Conservation (phyloP, 2,888 invertebrate genomes). For the Chouioia cunea region DNA sequence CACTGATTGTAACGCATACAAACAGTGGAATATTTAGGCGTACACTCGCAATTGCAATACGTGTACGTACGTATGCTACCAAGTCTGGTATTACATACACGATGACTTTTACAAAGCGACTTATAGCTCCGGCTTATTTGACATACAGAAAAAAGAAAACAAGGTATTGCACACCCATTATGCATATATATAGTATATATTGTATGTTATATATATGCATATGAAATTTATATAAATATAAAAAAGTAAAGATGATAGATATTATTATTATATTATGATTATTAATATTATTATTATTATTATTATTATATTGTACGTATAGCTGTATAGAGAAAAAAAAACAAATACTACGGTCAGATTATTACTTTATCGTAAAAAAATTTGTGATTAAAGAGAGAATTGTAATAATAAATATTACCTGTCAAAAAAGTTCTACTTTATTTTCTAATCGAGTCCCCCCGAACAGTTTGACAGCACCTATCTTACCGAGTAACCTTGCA, state of each 20-base stretch:
- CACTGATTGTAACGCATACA: conserved; percentile 32
- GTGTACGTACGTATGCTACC: conserved; percentile 32
- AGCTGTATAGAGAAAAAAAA: conserved; percentile 48
- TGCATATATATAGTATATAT: conserved; percentile 1
- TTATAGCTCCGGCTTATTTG: conserved; percentile 46
- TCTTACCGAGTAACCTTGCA: too few species aligned
- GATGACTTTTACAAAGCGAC: conserved; percentile 45
- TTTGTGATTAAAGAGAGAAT: conserved; percentile 47
- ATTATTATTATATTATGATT: conserved; percentile 45
- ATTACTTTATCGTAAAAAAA: conserved; percentile 46
- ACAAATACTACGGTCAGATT: conserved; percentile 45
- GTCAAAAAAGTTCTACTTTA: conserved; percentile 20
- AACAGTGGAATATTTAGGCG: conserved; percentile 30
- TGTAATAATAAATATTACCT: conserved; percentile 49
- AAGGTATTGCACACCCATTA: conserved; percentile 33
- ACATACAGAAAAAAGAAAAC: conserved; percentile 31
- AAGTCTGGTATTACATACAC: conserved; percentile 22
- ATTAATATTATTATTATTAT: conserved; percentile 35
- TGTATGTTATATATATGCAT: conserved; percentile 31
- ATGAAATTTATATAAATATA: conserved; percentile 45
- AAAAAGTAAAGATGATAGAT: conserved; percentile 43
- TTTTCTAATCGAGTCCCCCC: too few species aligned
- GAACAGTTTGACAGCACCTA: too few species aligned
- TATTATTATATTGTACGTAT: conserved; percentile 48
- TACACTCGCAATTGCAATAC: conserved; percentile 29